A percentile compares a stretch with the other conserved stretches of the same genome.
Conservation (phyloP, 2,797 vertebrate genomes). For the Melopsittacus undulatus region DNA sequence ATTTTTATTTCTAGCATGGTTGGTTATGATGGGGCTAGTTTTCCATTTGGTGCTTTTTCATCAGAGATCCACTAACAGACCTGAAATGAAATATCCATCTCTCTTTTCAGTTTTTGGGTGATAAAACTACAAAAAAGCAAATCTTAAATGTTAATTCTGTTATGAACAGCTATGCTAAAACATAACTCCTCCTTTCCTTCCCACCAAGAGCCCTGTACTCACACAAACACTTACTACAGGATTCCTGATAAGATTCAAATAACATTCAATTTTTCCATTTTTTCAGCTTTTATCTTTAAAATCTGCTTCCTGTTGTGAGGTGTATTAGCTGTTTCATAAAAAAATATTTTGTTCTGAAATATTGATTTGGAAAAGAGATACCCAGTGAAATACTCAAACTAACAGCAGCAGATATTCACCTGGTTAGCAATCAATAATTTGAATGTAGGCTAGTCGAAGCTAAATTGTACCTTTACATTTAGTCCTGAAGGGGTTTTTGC, state of each 20-base stretch:
- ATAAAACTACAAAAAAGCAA: neutral
- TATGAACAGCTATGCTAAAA: neutral
- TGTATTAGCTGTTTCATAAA: neutral
- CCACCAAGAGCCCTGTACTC: neutral
- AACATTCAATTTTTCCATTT: neutral
- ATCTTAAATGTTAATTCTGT: neutral
- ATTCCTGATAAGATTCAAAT: neutral
- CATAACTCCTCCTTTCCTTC: neutral
- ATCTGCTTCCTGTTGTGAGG: neutral
- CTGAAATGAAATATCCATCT: neutral
- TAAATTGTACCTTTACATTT: neutral
- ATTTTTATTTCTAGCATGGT: neutral
- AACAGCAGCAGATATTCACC: neutral
- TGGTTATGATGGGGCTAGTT: neutral
- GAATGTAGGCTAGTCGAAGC: neutral
- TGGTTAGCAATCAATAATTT: neutral
- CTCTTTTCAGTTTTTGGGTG: neutral
- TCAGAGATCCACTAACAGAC: neutral
- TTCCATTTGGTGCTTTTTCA: neutral
- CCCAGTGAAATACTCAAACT: neutral
- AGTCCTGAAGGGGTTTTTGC: neutral
- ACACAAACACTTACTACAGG: neutral
- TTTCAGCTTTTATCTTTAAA: neutral
- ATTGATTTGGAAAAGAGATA: neutral
- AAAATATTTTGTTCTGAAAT: neutral